phyloP scores from a whole-genome alignment of 2,113 vertebrate genomes.

The Pelmatolapia mariae region DNA sequence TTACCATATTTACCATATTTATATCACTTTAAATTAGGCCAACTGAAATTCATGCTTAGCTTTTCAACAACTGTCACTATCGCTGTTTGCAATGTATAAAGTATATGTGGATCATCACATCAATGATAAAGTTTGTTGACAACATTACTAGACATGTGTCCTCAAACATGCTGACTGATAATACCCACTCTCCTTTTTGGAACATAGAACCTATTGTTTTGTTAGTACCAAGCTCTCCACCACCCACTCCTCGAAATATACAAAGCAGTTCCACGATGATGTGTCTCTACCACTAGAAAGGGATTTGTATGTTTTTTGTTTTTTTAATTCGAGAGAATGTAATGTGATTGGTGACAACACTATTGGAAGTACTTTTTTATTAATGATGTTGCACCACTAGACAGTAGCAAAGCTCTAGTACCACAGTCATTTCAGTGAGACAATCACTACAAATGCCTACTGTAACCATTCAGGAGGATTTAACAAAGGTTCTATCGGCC shows the following conservation, averaged over 20 bases:
- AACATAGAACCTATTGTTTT: slow-evolving; percentile 51
- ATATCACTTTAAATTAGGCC: not conserved
- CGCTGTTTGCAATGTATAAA: not conserved
- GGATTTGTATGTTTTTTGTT: not conserved
- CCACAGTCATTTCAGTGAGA: not conserved
- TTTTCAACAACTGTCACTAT: not conserved
- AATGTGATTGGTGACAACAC: not conserved
- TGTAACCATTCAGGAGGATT: not conserved
- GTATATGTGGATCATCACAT: not conserved
- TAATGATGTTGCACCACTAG: not conserved
- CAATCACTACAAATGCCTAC: not conserved
- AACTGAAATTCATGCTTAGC: not conserved
- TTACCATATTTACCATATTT: not conserved
- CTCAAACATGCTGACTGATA: not conserved
- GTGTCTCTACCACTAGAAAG: not conserved
- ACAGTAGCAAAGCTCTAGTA: not conserved
- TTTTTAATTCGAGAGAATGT: not conserved
- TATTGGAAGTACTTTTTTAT: not conserved
- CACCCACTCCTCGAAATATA: slow-evolving; percentile 33
- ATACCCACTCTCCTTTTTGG: not conserved
- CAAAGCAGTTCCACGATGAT: slow-evolving; percentile 5
- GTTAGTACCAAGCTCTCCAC: slow-evolving; percentile 17
- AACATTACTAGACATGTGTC: not conserved
- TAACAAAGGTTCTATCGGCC: not conserved
- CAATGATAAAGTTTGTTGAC: not conserved